Conservation (phyloP, 2,888 invertebrate genomes). For the Ophion ventricosus region DNA sequence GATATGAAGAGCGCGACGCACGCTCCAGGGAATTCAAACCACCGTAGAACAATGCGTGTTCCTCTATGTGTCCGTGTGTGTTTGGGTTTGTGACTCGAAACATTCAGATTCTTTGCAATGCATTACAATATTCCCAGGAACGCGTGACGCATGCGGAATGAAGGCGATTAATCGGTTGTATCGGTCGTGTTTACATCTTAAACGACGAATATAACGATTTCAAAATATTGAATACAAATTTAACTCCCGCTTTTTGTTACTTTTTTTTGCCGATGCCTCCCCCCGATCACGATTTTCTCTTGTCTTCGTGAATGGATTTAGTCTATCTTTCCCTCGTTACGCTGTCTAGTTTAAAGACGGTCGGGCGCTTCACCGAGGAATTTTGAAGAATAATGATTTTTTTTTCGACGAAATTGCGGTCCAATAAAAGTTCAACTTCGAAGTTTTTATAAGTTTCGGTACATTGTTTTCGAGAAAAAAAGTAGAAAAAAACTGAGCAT, state of each 20-base stretch:
- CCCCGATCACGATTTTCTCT: not conserved
- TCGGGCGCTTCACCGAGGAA: not conserved
- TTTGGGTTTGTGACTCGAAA: slow-evolving; percentile 12
- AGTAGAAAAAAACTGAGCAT: too few species aligned
- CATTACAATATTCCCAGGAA: slow-evolving; percentile 46
- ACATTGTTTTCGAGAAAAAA: too few species aligned
- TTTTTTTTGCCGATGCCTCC: not conserved
- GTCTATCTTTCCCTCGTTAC: not conserved
- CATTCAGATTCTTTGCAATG: slow-evolving; percentile 1
- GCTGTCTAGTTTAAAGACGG: not conserved
- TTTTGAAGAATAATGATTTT: not conserved
- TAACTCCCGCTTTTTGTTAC: not conserved
- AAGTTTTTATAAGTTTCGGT: not conserved
- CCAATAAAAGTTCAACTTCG: not conserved
- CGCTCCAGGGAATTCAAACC: slow-evolving; percentile 50
- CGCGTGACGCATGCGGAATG: slow-evolving; percentile 54
- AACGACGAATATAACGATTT: not conserved
- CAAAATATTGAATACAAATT: not conserved
- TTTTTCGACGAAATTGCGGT: not conserved
- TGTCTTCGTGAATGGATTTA: not conserved
- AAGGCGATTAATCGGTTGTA: slow-evolving; percentile 36
- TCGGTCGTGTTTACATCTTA: not conserved
- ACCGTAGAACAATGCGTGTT: not conserved
- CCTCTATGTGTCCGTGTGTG: not conserved
- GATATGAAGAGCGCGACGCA: slow-evolving; percentile 55